Evolutionary conservation across 2,888 invertebrate species (phyloP), one percentile per base, ranked within the genome.

Genomic region (Leucophora obtusa): DNA sequence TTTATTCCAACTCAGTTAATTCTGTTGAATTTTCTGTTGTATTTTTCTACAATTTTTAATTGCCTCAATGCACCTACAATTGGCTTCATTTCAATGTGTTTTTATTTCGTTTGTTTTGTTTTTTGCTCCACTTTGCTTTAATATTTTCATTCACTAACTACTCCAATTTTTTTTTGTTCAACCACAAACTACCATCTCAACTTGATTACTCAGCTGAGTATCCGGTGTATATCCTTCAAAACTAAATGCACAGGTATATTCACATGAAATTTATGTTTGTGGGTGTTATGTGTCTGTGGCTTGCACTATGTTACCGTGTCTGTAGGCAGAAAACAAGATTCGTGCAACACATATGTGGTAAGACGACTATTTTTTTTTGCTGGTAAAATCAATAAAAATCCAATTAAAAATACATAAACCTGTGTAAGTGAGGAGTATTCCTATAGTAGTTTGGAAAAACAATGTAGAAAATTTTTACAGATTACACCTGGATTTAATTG

Each of bases 41-140:
- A 47, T n/a, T 62, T 47, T 38, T 58, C 35, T 53, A 33, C 43
- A 50, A 17, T 71, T 71, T 60, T 11, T 35, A 68, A 69, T 59
- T 68, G 68, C 78, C 68, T 63, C 18, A 69, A 56, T 78, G 58
- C 68, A 72, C 50, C 58, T 73, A 63, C 63, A 69, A 73, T 78
- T 78, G 72, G 21, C 58, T 51, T 56, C 18, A 38, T 60, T 66
- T 14, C 28, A 15, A 11, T 7, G 47, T 17, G 6, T 14, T 10
- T 3, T 56, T 58, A 4, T 17, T 58, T 17, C 35, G 17, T 47
- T 59, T 69, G 33, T 69, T 54, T 33, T 47, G 1, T 47, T 69
- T 24, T 54, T 28, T 3, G 15, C 43, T 28, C 11, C 43, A 47
- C n/a, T 63, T 43, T 62, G 21, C 43, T 33, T 63, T 47, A 54